These are phyloP conservation scores for Phyllostomus discolor DNA, from an alignment of 2,113 vertebrate genomes.

Conservation along the genomic window DNA sequence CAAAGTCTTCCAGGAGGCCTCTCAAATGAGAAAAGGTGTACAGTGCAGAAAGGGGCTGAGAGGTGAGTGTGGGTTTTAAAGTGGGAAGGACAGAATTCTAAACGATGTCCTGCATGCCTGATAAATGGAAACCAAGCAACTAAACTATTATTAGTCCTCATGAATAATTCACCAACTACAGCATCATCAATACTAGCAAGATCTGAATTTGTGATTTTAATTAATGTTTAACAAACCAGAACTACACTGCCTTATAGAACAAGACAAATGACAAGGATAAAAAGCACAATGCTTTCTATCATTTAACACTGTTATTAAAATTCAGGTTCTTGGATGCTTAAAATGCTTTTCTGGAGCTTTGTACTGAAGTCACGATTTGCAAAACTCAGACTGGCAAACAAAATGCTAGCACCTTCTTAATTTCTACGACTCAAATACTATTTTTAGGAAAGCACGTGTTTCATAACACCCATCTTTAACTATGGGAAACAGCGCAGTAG, in stretches of 20 bases:
- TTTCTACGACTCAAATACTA: neutral
- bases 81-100: conserved; percentile 37
- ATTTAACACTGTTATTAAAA: conserved; percentile 53
- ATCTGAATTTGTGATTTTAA: conserved; percentile 68
- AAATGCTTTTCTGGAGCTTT: conserved; percentile 5
- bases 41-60: neutral
- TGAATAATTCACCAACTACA: conserved; percentile 66
- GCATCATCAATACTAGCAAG: conserved; percentile 55
- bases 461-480: neutral
- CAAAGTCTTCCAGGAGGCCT: neutral
- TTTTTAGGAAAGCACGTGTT: neutral
- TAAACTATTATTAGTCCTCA: conserved; percentile 65
- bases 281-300: conserved; percentile 46
- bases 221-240: conserved; percentile 72
- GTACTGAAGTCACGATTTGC: conserved; percentile 19
- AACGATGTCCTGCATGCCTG: conserved; percentile 35
- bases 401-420: neutral
- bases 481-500: neutral
- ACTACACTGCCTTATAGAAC: conserved; percentile 53
- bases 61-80: conserved; percentile 44
- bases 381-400: conserved; percentile 42
- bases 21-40: conserved; percentile 5
- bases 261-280: conserved; percentile 62
- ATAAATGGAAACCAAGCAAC: conserved; percentile 43
- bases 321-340: conserved; percentile 22